phyloP scores from a whole-genome alignment of 2,888 invertebrate genomes.

The Scelioninae gen. 1 region DNA sequence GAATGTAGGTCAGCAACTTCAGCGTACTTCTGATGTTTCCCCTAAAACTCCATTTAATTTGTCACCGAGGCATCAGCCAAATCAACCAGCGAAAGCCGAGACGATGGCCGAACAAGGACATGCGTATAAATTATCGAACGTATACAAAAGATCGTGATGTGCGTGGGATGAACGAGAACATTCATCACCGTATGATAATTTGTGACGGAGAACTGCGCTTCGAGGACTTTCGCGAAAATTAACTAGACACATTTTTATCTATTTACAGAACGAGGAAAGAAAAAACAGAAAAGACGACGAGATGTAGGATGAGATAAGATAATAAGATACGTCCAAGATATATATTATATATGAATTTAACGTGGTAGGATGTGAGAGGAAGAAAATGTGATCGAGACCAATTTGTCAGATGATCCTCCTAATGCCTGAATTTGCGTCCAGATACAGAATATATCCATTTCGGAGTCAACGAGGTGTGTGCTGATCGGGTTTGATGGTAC shows the following conservation, averaged over 20 bases:
- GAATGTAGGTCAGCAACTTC: slow-evolving; percentile 25
- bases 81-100: slow-evolving; percentile 63
- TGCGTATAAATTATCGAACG: slow-evolving; percentile 65
- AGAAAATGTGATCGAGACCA: slow-evolving; percentile 34
- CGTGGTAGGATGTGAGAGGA: too few species aligned
- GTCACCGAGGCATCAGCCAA: slow-evolving; percentile 50
- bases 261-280: too few species aligned
- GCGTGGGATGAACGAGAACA: slow-evolving; percentile 69
- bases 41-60: slow-evolving; percentile 29
- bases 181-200: slow-evolving; percentile 62
- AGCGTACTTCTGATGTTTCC: background rate
- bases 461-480: slow-evolving; percentile 78
- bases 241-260: slow-evolving; percentile 11
- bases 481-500: slow-evolving; percentile 78
- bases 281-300: too few species aligned
- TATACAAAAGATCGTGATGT: slow-evolving; percentile 66
- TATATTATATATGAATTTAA: background rate
- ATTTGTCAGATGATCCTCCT: slow-evolving; percentile 63
- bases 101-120: slow-evolving; percentile 66
- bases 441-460: slow-evolving; percentile 65
- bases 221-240: slow-evolving; percentile 43
- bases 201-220: slow-evolving; percentile 6
- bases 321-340: background rate
- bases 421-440: slow-evolving; percentile 53
- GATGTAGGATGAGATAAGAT: background rate